Percentiles rank a stretch among this genome's conserved stretches.
phyloP scores from a whole-genome alignment of 1,140 invertebrate genomes.

The Platyscapa corneri region DNA sequence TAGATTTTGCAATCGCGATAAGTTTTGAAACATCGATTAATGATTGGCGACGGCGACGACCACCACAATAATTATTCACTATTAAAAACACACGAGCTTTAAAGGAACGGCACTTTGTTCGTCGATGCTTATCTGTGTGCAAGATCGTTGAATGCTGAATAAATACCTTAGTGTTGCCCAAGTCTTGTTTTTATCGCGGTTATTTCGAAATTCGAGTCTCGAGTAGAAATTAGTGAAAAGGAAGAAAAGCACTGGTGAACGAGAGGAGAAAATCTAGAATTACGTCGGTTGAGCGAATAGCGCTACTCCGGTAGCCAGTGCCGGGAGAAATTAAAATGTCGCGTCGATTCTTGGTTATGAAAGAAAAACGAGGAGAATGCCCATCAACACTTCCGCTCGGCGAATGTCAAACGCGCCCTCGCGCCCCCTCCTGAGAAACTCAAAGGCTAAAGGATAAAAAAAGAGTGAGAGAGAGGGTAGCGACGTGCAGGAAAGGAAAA shows the following conservation, averaged over 20 bases:
- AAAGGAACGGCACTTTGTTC: no score
- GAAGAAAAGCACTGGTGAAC: no score
- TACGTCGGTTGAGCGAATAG: neutral
- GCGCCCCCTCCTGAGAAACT: neutral
- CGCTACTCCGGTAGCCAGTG: neutral
- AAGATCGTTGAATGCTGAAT: no score
- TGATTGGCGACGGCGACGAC: no score
- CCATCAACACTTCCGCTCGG: slow-evolving; percentile 42
- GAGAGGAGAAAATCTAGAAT: neutral
- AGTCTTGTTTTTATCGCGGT: no score
- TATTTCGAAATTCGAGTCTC: neutral
- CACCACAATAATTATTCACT: no score
- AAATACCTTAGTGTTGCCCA: no score
- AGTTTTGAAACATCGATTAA: no score
- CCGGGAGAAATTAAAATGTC: slow-evolving; percentile 11
- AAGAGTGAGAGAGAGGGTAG: neutral
- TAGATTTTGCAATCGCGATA: no score
- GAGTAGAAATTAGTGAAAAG: neutral
- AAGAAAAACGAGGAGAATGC: slow-evolving; percentile 30
- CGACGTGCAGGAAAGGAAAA: neutral
- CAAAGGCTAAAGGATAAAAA: neutral
- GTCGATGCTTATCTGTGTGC: no score
- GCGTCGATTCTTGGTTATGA: neutral
- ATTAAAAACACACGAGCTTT: no score
- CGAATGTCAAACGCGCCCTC: neutral